Evolutionary conservation across 2,888 invertebrate species (phyloP).

Genomic region (Drosophila mimica): DNA sequence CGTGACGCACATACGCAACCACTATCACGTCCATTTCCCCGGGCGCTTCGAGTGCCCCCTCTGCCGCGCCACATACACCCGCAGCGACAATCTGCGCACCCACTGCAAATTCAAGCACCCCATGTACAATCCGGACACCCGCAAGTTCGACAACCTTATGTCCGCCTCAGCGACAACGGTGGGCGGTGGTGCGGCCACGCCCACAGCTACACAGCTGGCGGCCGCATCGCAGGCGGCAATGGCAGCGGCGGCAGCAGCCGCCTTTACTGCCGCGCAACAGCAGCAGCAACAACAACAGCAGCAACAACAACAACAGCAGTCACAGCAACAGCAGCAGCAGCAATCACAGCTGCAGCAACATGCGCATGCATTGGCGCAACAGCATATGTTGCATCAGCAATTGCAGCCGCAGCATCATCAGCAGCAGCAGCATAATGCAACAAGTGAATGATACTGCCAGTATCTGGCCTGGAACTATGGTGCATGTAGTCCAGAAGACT

Average conservation of each 20-base stretch:
- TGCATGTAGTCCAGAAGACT: constrained; percentile 82
- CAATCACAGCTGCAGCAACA: constrained; percentile 75
- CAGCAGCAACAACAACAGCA: constrained; percentile 74
- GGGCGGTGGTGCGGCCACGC: constrained; percentile 86
- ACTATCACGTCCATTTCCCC: constrained; percentile 97
- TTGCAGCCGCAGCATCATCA: constrained; percentile 82
- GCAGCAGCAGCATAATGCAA: constrained; percentile 83
- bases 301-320: constrained; percentile 70
- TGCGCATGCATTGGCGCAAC: constrained; percentile 72
- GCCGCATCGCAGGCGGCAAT: constrained; percentile 85
- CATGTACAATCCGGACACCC: constrained; percentile 93
- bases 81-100: constrained; percentile 96
- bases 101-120: constrained; percentile 97
- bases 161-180: constrained; percentile 85
- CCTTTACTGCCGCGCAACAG: constrained; percentile 82
- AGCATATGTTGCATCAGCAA: constrained; percentile 71
- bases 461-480: constrained; percentile 84
- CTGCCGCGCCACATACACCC: constrained; percentile 95
- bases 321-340: constrained; percentile 73
- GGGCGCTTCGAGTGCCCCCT: constrained; percentile 96
- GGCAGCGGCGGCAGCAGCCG: constrained; percentile 85
- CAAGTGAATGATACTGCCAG: constrained; percentile 84
- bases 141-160: constrained; percentile 92
- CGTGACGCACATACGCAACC: constrained; percentile 97
- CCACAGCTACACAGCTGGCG: constrained; percentile 86